These are phyloP conservation scores for Pterophyllum scalare DNA, from an alignment of 2,113 vertebrate genomes.

Conservation along the genomic window DNA sequence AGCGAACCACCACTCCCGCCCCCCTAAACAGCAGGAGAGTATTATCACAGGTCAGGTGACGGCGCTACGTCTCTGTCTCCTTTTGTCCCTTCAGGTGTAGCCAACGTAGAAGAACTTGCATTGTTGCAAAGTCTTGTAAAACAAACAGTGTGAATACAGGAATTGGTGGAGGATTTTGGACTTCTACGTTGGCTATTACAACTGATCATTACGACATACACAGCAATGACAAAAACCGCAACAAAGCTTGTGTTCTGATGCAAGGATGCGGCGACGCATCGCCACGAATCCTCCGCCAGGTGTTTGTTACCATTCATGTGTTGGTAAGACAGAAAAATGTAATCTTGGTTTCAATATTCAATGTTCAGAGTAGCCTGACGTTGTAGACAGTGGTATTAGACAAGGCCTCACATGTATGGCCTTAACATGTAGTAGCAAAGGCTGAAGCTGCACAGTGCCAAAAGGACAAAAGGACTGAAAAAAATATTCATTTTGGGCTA, in stretches of 20 bases:
- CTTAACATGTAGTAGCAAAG: slow-evolving; percentile 71
- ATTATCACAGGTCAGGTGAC: slow-evolving; percentile 51
- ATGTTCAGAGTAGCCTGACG: slow-evolving; percentile 72
- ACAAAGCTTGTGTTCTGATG: slow-evolving; percentile 32
- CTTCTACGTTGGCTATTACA: slow-evolving; percentile 50
- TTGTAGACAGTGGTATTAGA: slow-evolving; percentile 74
- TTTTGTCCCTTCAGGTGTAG: slow-evolving; percentile 56
- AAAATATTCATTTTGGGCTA: neutral
- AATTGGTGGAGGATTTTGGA: slow-evolving; percentile 5
- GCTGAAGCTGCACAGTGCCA: slow-evolving; percentile 59
- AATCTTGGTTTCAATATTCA: slow-evolving; percentile 73
- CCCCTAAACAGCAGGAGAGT: slow-evolving; percentile 51
- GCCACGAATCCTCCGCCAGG: slow-evolving; percentile 25
- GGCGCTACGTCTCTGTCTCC: slow-evolving; percentile 35
- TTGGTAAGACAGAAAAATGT: slow-evolving; percentile 67
- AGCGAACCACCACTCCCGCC: slow-evolving; percentile 40
- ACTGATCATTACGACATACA: slow-evolving; percentile 45
- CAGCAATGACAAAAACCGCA: slow-evolving; percentile 48
- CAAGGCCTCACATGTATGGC: slow-evolving; percentile 71
- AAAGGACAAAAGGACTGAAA: neutral
- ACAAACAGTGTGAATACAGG: neutral
- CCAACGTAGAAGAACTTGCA: slow-evolving; percentile 39
- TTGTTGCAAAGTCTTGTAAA: neutral
- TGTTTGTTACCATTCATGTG: slow-evolving; percentile 41
- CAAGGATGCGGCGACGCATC: slow-evolving; percentile 23